A percentile compares a stretch with the other conserved stretches of the same genome.
Conservation (phyloP, 2,888 invertebrate genomes). For the Acanthococcus lagerstroemiae region DNA sequence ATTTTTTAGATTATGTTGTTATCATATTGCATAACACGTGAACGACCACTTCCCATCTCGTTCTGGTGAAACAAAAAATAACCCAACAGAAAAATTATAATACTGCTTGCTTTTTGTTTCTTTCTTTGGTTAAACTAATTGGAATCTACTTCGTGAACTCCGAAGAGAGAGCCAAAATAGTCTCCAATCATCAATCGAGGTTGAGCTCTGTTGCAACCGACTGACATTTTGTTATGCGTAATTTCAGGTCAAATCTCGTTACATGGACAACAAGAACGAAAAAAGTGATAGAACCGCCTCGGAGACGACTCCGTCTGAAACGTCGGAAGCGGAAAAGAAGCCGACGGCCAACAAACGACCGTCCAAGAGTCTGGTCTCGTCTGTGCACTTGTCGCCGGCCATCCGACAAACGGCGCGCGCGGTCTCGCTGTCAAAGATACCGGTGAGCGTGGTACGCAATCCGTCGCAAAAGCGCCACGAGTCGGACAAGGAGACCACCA, state of each 20-base stretch:
- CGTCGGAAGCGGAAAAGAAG: constrained; percentile 10
- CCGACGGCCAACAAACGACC: constrained; percentile 1
- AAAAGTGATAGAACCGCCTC: constrained; percentile 15
- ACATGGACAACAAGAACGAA: constrained; percentile 24
- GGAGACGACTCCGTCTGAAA: constrained; percentile 21
- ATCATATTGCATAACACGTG: no score
- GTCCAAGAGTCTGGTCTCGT: constrained; percentile 18
- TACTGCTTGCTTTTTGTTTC: no score
- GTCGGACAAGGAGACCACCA: constrained; percentile 23
- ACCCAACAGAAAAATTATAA: no score
- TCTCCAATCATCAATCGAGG: no score
- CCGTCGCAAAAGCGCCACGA: constrained; percentile 17
- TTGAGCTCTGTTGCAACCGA: neutral
- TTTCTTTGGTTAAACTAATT: no score
- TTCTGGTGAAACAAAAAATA: no score
- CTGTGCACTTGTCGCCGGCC: constrained; percentile 16
- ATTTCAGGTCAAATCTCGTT: constrained; percentile 30
- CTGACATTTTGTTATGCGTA: neutral
- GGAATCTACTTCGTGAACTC: no score
- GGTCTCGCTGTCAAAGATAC: constrained; percentile 22
- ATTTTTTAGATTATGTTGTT: no score
- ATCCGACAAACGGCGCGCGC: constrained; percentile 16
- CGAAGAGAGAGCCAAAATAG: no score
- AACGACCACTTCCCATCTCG: no score
- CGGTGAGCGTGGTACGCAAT: constrained; percentile 16